These are phyloP conservation scores for Drosophila willistoni DNA, from an alignment of 1,140 invertebrate genomes.

Conservation along the genomic window DNA sequence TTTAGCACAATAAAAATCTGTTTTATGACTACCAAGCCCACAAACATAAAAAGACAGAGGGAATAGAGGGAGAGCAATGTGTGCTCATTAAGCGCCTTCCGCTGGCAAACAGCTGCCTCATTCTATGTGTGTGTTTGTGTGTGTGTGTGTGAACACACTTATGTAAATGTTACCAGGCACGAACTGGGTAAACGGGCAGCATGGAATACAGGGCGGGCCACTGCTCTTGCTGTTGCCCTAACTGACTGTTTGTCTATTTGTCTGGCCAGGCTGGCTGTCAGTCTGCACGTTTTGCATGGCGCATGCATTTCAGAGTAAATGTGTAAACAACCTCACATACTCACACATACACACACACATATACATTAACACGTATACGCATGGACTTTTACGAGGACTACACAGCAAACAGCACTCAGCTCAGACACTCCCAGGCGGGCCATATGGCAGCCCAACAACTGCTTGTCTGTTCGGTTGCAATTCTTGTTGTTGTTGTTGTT, in stretches of 20 bases:
- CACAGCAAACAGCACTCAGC: conserved; percentile 31
- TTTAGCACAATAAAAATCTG: conserved; percentile 70
- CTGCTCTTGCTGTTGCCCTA: conserved; percentile 12
- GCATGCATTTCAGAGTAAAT: conserved; percentile 75
- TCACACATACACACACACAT: conserved; percentile 18
- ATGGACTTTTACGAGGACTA: conserved; percentile 13
- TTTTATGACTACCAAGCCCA: conserved; percentile 51
- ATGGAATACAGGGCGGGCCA: not conserved
- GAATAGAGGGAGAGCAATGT: conserved; percentile 21
- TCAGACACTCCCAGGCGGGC: conserved; percentile 42
- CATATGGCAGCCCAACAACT: conserved; percentile 55
- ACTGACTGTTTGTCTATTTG: conserved; percentile 32
- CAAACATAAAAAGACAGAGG: conserved; percentile 8
- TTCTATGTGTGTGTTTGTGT: conserved; percentile 26
- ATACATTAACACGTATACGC: not conserved
- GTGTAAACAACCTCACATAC: conserved; percentile 65
- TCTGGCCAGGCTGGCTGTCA: conserved; percentile 37
- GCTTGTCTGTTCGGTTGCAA: not conserved
- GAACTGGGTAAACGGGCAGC: conserved; percentile 19
- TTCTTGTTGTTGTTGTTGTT: conserved; percentile 46
- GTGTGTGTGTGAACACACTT: conserved; percentile 56
- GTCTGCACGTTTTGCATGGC: conserved; percentile 73
- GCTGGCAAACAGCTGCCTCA: conserved; percentile 47
- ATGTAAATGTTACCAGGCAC: conserved; percentile 69
- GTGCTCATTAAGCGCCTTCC: conserved; percentile 75